phyloP scores from a whole-genome alignment of 2,113 vertebrate genomes.

The Hydropotes inermis region DNA sequence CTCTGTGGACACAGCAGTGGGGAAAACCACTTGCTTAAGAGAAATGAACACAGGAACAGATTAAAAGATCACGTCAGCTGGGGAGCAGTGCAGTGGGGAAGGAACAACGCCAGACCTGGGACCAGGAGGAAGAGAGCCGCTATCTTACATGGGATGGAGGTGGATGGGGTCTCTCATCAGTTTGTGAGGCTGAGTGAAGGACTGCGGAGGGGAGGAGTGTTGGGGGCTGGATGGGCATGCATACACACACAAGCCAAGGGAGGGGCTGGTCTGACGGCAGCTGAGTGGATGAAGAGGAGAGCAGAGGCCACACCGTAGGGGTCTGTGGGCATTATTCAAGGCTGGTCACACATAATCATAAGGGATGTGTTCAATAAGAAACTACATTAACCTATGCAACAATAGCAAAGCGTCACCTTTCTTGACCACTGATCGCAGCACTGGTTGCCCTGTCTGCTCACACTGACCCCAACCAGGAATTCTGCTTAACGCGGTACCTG shows the following conservation, averaged over 20 bases:
- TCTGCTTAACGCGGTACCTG: slow-evolving; percentile 22
- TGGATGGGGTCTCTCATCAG: not conserved
- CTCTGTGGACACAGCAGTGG: not conserved
- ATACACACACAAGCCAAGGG: not conserved
- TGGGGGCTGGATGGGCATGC: rapidly evolving
- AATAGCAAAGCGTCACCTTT: not conserved
- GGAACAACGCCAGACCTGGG: not conserved
- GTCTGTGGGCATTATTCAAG: not conserved
- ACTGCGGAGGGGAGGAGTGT: rapidly evolving
- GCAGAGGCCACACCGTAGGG: not conserved
- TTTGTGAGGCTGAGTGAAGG: not conserved
- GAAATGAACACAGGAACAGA: not conserved
- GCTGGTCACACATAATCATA: not conserved
- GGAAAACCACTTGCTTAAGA: not conserved
- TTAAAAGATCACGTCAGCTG: not conserved
- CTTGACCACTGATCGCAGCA: slow-evolving; percentile 28
- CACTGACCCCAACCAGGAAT: not conserved
- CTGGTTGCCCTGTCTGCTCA: slow-evolving; percentile 18
- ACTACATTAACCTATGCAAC: not conserved
- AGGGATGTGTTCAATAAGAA: slow-evolving; percentile 26
- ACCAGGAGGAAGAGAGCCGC: not conserved
- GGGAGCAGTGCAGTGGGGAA: not conserved
- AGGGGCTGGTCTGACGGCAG: not conserved
- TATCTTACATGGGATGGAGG: rapidly evolving
- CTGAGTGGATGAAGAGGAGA: rapidly evolving